Percentiles rank a stretch among this genome's conserved stretches.
Evolutionary conservation across 23 tunicate genomes (phyloP).

Genomic region (Corella eumyota): DNA sequence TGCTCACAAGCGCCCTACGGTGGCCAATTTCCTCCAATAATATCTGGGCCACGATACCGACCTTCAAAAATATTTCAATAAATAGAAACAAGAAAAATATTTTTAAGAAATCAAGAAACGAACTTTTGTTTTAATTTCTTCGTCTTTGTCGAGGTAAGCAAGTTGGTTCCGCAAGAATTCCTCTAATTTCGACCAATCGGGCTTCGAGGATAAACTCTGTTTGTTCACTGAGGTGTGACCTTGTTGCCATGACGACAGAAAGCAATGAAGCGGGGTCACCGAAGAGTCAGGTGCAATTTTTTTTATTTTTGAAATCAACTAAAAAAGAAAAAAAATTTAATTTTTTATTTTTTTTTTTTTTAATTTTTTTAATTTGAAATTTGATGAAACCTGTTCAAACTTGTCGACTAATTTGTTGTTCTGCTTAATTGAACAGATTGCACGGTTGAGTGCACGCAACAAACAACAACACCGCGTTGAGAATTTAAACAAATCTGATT

Average conservation of each 20-base stretch:
- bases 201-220: slow-evolving; percentile 18
- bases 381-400: not conserved
- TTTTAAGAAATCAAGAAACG: not conserved
- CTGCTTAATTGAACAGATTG: slow-evolving; percentile 12
- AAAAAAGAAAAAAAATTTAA: too few species aligned
- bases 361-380: too few species aligned
- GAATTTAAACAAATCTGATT: slow-evolving; percentile 19
- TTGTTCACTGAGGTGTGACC: slow-evolving; percentile 9
- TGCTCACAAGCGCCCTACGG: slow-evolving; percentile 31
- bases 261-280: slow-evolving; percentile 4
- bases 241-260: slow-evolving; percentile 1
- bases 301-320: too few species aligned
- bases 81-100: not conserved
- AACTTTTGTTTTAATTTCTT: slow-evolving; percentile 65
- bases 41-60: slow-evolving; percentile 70
- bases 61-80: slow-evolving; percentile 9
- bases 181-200: slow-evolving; percentile 81
- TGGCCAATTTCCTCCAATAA: slow-evolving; percentile 76
- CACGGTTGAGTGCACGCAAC: slow-evolving; percentile 35
- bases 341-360: too few species aligned
- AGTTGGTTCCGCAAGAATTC: slow-evolving; percentile 70
- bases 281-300: too few species aligned
- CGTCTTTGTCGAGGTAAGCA: slow-evolving; percentile 63
- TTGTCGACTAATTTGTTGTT: not conserved
- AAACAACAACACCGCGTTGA: slow-evolving; percentile 33